phyloP scores from a whole-genome alignment of 2,113 vertebrate genomes.

The Macrotus californicus region DNA sequence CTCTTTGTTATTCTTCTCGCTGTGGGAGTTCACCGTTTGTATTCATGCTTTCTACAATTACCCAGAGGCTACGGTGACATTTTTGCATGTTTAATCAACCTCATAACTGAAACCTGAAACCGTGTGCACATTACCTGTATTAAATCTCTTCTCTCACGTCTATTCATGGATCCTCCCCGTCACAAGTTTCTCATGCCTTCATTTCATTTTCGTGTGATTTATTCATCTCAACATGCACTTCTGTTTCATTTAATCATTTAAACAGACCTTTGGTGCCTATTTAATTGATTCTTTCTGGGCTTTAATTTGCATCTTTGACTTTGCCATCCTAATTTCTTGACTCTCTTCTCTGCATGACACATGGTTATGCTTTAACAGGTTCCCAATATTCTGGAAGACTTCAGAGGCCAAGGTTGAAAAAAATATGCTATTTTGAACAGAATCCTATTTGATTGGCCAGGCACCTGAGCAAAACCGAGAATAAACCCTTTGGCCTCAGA shows the following conservation, averaged over 20 bases:
- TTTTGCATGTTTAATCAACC: slow-evolving; percentile 61
- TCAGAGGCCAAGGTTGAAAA: slow-evolving; percentile 26
- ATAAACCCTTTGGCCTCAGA: neutral
- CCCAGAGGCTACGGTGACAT: slow-evolving; percentile 30
- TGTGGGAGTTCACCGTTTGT: slow-evolving; percentile 2
- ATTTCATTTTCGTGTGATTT: slow-evolving; percentile 51
- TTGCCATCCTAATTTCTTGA: slow-evolving; percentile 52
- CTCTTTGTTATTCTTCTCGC: neutral
- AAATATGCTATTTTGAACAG: slow-evolving; percentile 29
- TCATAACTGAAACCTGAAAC: slow-evolving; percentile 39
- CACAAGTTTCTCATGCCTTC: neutral
- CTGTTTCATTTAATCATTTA: slow-evolving; percentile 66
- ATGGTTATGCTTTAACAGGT: slow-evolving; percentile 64
- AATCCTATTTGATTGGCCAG: slow-evolving; percentile 19
- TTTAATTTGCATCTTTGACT: slow-evolving; percentile 74
- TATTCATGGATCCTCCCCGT: neutral
- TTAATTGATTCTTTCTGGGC: slow-evolving; percentile 70
- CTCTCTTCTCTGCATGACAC: slow-evolving; percentile 44
- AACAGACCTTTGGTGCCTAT: slow-evolving; percentile 65
- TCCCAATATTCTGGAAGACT: slow-evolving; percentile 63
- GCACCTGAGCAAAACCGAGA: neutral
- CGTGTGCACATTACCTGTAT: neutral
- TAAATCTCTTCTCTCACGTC: neutral
- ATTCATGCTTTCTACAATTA: neutral
- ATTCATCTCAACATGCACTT: slow-evolving; percentile 69